Base-by-base conservation (phyloP, 1,140 invertebrate genomes). In the Trialeurodes vaporariorum region DNA sequence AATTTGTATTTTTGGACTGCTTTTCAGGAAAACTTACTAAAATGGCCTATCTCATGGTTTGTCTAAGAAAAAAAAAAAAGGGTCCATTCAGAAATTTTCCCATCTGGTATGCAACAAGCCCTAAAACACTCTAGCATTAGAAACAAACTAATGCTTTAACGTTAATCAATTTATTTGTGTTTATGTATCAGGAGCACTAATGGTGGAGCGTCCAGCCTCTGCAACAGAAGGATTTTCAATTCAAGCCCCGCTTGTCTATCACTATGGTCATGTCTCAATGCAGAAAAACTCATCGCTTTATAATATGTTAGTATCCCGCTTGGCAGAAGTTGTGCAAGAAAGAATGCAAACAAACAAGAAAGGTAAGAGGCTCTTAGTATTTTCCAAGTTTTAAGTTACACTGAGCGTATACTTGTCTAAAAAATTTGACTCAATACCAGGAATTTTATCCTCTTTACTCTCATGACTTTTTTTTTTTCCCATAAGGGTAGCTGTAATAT, bases 181-280 rank as follows among this genome's bases (percentile, higher is more conserved):
- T 63, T 69, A 67, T 63, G 58, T 74, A 77, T 59, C 73, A 87
- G 86, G 91, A 61, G 93, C 94, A 17, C 76, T 97, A 49, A 77
- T 96, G 11, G 90, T 98, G 25, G 94, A 98, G 81, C 79, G 94
- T 69, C 92, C 93, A 17, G 90, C 94, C 0, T 88, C 90, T 71
- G 86, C 97, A 27, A 93, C 96, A 71, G 94, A 97, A 76, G 93
- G 94, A 1, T 98, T 95, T 76, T 89, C 90, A 61, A 89, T 93
- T 75, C 89, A 91, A 73, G 93, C 94, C 2, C 94, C 94, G 0
- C 76, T 98, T 1, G 91, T 96, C 0, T 98, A 94, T 76, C 92
- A 98, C 79, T 98, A 90, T 81, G 97, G 97, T 0, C 89, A 97
- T 75, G 91, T 88, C 71, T 81, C 80, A 21, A 92, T 94, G 0